phyloP scores from a whole-genome alignment of 1,140 invertebrate genomes.

The Muscidifurax raptorellus region DNA sequence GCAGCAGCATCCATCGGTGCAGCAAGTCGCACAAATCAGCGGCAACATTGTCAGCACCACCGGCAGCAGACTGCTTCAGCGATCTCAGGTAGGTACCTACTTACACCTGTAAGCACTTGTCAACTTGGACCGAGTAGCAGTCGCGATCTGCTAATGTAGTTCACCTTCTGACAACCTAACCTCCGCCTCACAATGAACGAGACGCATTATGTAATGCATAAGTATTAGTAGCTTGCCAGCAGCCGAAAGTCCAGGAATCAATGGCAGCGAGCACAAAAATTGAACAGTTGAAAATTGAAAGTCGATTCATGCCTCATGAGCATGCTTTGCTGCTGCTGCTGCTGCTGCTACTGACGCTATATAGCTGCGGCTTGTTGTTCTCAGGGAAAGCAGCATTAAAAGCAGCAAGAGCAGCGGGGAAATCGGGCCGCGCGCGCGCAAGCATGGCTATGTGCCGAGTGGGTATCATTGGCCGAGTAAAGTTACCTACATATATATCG shows the following conservation, averaged over 20 bases:
- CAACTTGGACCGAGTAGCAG: too few species aligned
- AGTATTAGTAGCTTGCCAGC: too few species aligned
- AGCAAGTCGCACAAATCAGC: too few species aligned
- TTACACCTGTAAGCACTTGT: too few species aligned
- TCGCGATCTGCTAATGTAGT: too few species aligned
- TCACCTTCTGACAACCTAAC: neutral
- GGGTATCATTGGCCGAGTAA: too few species aligned
- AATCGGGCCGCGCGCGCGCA: neutral
- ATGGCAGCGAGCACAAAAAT: too few species aligned
- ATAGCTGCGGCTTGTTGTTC: too few species aligned
- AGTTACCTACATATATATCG: too few species aligned
- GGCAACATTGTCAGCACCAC: neutral
- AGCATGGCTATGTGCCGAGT: too few species aligned
- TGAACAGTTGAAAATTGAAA: neutral
- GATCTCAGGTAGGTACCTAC: conserved; percentile 32
- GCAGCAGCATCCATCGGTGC: neutral
- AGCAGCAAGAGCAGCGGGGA: neutral
- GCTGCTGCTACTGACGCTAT: too few species aligned
- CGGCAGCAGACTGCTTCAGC: neutral
- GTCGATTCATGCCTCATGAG: neutral
- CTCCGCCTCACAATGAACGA: neutral
- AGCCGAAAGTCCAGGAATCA: too few species aligned
- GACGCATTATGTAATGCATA: neutral
- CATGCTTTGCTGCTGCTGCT: neutral
- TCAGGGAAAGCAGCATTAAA: neutral